Evolutionary conservation across 2,888 invertebrate genomes (phyloP), one percentile per base, ranked within the genome.

Genomic region (Empis livida): DNA sequence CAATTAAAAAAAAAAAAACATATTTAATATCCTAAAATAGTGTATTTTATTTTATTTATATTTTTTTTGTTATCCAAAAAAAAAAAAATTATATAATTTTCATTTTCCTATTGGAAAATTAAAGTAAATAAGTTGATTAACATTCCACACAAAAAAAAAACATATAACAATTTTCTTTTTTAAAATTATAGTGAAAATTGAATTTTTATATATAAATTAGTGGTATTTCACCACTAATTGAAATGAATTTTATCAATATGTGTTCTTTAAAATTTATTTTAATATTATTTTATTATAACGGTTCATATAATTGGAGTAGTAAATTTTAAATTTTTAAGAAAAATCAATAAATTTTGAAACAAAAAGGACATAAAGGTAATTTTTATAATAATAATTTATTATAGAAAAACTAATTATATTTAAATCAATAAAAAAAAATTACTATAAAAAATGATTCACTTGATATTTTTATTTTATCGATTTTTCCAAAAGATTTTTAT

Each of bases 241-340:
- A 14, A 40, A 55, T 54, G 51, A 50, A 54, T 60, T 62, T 57
- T 54, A 56, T 55, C 54, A 61, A 68, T 61, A 67, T 65, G 67
- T 63, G 64, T 61, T 58, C 59, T 51, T 63, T 62, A 61, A 61
- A 63, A 60, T 64, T 67, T 57, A 67, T 68, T 61, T 63, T 68
- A 62, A 68, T 67, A 61, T 66, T 68, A 59, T 67, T 68, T 66
- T 68, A 64, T 62, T 68, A 68, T 54, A 68, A 67, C 63, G 68
- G 68, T 57, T 68, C 67, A 50, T 68, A 68, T 59, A 68, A 68
- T 67, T 68, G 68, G 68, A 68, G 60, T 68, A 63, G 61, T 61
- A 64, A 61, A 56, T 54, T 59, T 48, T 66, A 65, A 64, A 38
- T 35, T 35, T n/a, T n/a, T n/a, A n/a, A 23, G 31, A 14, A 40